A percentile compares a stretch with the other conserved stretches of the same genome.
Conservation (phyloP, 1,140 invertebrate species). For the Subanguina moxae region DNA sequence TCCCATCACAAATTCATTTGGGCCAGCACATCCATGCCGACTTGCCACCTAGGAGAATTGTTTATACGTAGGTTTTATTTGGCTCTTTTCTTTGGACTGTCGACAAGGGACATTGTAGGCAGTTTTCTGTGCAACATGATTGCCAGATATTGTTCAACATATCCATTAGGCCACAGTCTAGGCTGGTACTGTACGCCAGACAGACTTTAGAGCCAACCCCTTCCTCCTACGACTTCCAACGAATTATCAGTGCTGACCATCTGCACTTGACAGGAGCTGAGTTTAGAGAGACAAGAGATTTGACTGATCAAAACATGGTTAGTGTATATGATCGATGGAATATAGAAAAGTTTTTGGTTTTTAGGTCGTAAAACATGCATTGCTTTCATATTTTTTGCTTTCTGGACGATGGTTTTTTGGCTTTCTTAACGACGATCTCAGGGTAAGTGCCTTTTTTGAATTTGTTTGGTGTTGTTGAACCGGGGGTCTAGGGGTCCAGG, state of each 20-base stretch:
- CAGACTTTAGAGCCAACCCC: constrained; percentile 11
- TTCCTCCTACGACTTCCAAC: constrained; percentile 1
- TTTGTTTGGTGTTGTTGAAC: too few relatives aligned
- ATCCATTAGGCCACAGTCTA: not conserved
- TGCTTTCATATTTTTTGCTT: constrained; percentile 18
- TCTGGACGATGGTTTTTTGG: constrained; percentile 42
- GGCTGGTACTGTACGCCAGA: constrained; percentile 13
- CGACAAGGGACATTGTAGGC: constrained; percentile 2
- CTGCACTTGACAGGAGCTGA: not conserved
- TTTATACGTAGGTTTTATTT: constrained; percentile 15
- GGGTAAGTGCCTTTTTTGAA: constrained; percentile 24
- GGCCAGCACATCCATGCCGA: constrained; percentile 10
- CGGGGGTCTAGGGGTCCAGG: too few relatives aligned
- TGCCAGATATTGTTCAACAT: constrained; percentile 10
- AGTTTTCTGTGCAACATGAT: constrained; percentile 22
- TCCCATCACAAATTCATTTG: constrained; percentile 2
- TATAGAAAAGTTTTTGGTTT: not conserved
- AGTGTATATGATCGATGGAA: not conserved
- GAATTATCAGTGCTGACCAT: constrained; percentile 7
- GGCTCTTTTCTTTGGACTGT: not conserved
- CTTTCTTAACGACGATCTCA: constrained; percentile 40
- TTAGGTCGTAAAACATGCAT: constrained; percentile 14
- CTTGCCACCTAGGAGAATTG: constrained; percentile 12
- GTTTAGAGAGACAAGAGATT: not conserved
- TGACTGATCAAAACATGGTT: not conserved